Evolutionary conservation across 2,888 invertebrate genomes (phyloP).

Genomic region (Gymnocheta viridis): DNA sequence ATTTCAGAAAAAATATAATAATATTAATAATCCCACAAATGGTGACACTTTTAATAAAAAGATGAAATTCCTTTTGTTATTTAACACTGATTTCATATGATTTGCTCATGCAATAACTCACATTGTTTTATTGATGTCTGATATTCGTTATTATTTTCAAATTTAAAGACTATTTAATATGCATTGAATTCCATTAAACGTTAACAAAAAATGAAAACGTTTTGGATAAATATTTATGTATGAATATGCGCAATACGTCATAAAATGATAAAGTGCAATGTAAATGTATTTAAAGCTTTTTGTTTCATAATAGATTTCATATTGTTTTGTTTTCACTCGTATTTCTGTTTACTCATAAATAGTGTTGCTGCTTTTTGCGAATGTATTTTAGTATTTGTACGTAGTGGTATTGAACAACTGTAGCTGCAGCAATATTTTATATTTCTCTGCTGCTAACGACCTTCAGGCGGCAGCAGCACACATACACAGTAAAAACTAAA

Average conservation of each 20-base stretch:
- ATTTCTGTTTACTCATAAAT: background rate
- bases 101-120: constrained; percentile 23
- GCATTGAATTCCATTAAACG: background rate
- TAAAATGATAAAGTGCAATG: constrained; percentile 32
- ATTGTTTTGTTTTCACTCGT: background rate
- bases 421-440: background rate
- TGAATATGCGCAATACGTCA: constrained; percentile 51
- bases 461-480: constrained; percentile 62
- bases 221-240: constrained; percentile 29
- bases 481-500: background rate
- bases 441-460: constrained; percentile 66
- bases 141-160: background rate
- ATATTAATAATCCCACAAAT: background rate
- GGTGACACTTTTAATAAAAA: background rate
- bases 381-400: background rate
- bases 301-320: background rate
- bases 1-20: background rate
- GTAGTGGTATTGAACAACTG: constrained; percentile 14
- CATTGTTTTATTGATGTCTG: constrained; percentile 20
- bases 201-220: background rate
- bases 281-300: background rate
- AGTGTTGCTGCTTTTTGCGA: background rate
- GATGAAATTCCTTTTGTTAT: background rate
- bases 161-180: background rate
- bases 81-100: background rate